A percentile compares a stretch with the other conserved stretches of the same genome.
Conservation (phyloP, 2,113 vertebrate genomes). For the Gasterosteus nipponicus region DNA sequence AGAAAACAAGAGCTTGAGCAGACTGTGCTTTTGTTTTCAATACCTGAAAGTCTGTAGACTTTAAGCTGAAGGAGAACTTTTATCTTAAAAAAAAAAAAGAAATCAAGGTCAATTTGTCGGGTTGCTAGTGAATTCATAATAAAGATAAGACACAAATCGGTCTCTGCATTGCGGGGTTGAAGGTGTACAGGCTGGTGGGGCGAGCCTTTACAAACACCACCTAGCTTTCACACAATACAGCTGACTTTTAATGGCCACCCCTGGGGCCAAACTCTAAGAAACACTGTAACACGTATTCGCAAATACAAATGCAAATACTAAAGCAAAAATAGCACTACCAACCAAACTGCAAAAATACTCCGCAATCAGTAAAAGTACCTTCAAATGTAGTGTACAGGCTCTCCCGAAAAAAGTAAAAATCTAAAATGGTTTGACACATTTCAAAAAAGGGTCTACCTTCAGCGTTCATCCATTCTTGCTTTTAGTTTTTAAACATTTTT, state of each 20-base stretch:
- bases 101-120: conserved; percentile 6
- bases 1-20: conserved; percentile 36
- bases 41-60: background rate
- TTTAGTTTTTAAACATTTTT: too few species aligned
- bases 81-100: conserved; percentile 3
- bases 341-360: background rate
- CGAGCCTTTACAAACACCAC: conserved; percentile 47
- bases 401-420: too few species aligned
- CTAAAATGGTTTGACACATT: too few species aligned
- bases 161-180: background rate
- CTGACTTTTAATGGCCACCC: conserved; percentile 34
- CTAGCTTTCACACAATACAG: conserved; percentile 17
- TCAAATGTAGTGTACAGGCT: background rate
- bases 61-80: background rate
- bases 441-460: too few species aligned
- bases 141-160: background rate
- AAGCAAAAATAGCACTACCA: background rate
- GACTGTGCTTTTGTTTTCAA: conserved; percentile 40
- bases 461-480: too few species aligned
- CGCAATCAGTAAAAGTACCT: background rate
- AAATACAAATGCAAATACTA: too few species aligned
- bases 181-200: conserved; percentile 34
- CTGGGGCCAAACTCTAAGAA: conserved; percentile 5
- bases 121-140: conserved; percentile 2
- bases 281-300: background rate